phyloP scores from a whole-genome alignment of 2,888 invertebrate genomes.

The Leptinotarsa tumamoca region DNA sequence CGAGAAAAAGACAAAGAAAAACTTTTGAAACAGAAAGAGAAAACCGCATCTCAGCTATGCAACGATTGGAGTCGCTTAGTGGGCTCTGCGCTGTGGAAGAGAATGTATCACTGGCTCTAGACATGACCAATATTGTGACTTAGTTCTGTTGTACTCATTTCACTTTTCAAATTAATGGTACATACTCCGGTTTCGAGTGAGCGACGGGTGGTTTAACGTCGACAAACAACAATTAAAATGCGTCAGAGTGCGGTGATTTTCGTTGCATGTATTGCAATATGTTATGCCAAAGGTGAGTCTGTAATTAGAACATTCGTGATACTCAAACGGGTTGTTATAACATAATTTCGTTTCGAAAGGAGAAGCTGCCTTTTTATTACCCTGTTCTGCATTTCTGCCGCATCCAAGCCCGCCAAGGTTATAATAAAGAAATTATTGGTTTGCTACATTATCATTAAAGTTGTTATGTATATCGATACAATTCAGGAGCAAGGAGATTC shows the following conservation, averaged over 20 bases:
- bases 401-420: too few relatives aligned
- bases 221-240: constrained; percentile 19
- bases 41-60: constrained; percentile 43
- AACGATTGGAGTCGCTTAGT: constrained; percentile 42
- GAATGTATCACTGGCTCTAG: constrained; percentile 30
- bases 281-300: constrained; percentile 47
- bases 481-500: too few relatives aligned
- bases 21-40: constrained; percentile 40
- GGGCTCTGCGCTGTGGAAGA: constrained; percentile 25
- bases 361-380: background rate
- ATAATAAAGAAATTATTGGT: too few relatives aligned
- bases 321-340: background rate
- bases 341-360: background rate
- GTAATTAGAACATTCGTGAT: constrained; percentile 15
- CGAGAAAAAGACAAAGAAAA: constrained; percentile 39
- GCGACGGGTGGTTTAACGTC: constrained; percentile 20
- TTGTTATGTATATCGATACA: too few relatives aligned
- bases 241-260: constrained; percentile 40
- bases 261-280: constrained; percentile 39
- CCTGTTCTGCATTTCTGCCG: background rate
- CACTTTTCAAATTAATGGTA: constrained; percentile 47
- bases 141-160: constrained; percentile 45
- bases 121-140: constrained; percentile 51
- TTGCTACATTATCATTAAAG: too few relatives aligned
- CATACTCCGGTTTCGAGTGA: constrained; percentile 31